Base-by-base conservation (phyloP, 2,113 vertebrate genomes). In the Hiodon alosoides region DNA sequence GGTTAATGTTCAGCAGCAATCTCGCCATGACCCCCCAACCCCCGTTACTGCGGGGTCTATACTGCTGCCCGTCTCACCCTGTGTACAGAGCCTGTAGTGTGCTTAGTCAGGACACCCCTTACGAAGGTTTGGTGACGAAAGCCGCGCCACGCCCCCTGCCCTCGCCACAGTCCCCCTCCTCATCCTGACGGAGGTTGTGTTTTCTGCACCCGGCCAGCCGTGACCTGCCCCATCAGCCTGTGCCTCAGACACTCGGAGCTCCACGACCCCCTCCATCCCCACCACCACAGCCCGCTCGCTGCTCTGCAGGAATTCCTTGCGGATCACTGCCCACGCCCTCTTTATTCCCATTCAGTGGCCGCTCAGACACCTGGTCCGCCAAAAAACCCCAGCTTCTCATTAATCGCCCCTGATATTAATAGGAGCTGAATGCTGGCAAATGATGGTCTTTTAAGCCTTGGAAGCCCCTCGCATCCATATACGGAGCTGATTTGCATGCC, bases 401-500 rank as follows among this genome's bases (percentile, higher is more conserved):
- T 91, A 92, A 90, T 91, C 84, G 83, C 59, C 31, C 81, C 88
- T 91, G 90, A 91, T 90, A 91, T 90, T 91, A 89, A 91, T 91
- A 89, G 85, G 85, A 91, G 84, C 76, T 90, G 89, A 91, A 88
- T 82, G 82, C 83, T 84, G 86, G 87, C 84, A 84, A 88, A 89
- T 89, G 84, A 82, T 84, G 80, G 84, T 81, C 80, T 79, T 77
- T 81, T 81, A 87, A 87, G 85, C 71, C 78, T 60, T 80, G 80
- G 62, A 72, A 73, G 68, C 65, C 55, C 68, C 67, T 84, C 80
- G 82, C 80, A 53, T 83, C 83, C 83, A 81, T 85, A 81, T 73
- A 78, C 84, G 65, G 78, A 76, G 81, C 83, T 79, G 82, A 89
- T 91, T 89, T 89, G 87, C 86, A 91, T 90, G 86, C 86, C 83